Evolutionary conservation across 2,888 invertebrate species (phyloP).

Genomic region (Perizoma flavofasciatum): DNA sequence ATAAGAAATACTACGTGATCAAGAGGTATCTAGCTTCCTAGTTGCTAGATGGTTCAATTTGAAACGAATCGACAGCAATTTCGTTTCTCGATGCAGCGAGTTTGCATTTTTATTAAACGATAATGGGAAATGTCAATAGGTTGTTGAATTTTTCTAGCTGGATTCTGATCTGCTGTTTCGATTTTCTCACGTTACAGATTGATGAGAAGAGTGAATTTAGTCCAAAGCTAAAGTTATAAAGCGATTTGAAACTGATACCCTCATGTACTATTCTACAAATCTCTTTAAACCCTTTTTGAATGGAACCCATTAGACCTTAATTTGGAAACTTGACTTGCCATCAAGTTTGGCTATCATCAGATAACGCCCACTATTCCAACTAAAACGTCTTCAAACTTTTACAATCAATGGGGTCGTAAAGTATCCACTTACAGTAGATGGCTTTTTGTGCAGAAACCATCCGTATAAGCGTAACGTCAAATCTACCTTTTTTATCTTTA

Average conservation of each 20-base stretch:
- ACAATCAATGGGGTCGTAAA: slow-evolving; percentile 44
- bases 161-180: not conserved
- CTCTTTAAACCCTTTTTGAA: not conserved
- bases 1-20: slow-evolving; percentile 53
- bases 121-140: slow-evolving; percentile 14
- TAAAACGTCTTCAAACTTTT: slow-evolving; percentile 18
- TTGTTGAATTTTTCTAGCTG: slow-evolving; percentile 2
- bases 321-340: slow-evolving; percentile 1
- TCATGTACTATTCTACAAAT: too few species aligned
- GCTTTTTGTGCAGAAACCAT: not conserved
- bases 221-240: too few species aligned
- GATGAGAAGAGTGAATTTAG: not conserved
- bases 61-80: slow-evolving; percentile 55
- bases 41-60: slow-evolving; percentile 55
- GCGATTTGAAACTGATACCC: too few species aligned
- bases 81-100: slow-evolving; percentile 39
- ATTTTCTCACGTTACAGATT: not conserved
- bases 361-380: slow-evolving; percentile 4
- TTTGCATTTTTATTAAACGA: slow-evolving; percentile 49
- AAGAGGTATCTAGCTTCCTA: slow-evolving; percentile 50
- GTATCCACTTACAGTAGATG: slow-evolving; percentile 37
- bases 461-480: not conserved
- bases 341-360: not conserved
- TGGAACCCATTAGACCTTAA: not conserved
- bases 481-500: not conserved